Percentiles rank a stretch among this genome's conserved stretches.
These are phyloP conservation scores for Xestia xanthographa DNA, from an alignment of 2,888 invertebrate species.

Conservation along the genomic window DNA sequence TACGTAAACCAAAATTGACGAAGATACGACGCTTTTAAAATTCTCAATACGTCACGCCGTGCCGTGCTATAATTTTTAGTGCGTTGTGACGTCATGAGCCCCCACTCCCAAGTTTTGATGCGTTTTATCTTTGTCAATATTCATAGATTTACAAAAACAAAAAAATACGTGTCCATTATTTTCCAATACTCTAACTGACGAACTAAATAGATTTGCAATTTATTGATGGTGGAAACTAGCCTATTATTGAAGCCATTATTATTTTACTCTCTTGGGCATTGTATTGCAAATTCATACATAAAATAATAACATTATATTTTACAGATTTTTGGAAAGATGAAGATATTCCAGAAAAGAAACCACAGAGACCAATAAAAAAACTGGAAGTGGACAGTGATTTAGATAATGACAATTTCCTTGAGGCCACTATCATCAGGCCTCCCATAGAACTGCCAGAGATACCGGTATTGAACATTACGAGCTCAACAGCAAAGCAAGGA, in stretches of 20 bases:
- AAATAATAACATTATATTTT: not conserved
- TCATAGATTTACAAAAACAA: too few relatives aligned
- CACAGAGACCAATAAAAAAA: slow-evolving; percentile 68
- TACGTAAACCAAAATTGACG: too few relatives aligned
- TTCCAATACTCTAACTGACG: too few relatives aligned
- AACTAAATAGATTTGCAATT: too few relatives aligned
- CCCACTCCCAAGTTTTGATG: too few relatives aligned
- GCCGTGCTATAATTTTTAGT: too few relatives aligned
- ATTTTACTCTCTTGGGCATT: not conserved
- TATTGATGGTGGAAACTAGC: too few relatives aligned
- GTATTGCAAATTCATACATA: not conserved
- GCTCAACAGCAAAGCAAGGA: slow-evolving; percentile 82
- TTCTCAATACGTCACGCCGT: too few relatives aligned
- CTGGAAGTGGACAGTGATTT: slow-evolving; percentile 70
- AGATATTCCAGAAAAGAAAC: slow-evolving; percentile 73
- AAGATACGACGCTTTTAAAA: too few relatives aligned
- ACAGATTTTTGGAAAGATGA: slow-evolving; percentile 87
- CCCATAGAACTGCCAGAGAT: slow-evolving; percentile 85
- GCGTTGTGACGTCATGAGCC: too few relatives aligned
- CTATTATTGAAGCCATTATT: not conserved
- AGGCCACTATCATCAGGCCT: slow-evolving; percentile 82
- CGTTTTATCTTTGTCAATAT: too few relatives aligned
- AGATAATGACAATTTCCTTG: slow-evolving; percentile 83
- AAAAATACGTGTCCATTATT: too few relatives aligned
- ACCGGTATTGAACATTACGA: slow-evolving; percentile 93